phyloP scores from a whole-genome alignment of 2,888 invertebrate species.

The Campoplex capitator region DNA sequence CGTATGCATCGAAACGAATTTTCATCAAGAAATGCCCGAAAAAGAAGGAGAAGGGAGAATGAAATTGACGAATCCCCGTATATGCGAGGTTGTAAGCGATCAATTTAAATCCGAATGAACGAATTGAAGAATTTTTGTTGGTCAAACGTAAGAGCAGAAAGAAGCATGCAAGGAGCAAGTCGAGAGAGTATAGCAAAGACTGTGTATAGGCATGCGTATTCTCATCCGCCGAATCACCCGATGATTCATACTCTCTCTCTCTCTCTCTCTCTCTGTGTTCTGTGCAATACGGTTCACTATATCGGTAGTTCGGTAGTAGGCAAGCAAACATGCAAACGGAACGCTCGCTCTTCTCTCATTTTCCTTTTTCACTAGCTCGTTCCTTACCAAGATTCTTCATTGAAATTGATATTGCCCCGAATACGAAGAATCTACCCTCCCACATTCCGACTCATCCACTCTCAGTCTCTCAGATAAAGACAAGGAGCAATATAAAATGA shows the following conservation, averaged over 20 bases:
- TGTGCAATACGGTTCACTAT: slow-evolving; percentile 7
- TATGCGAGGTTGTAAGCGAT: too few relatives aligned
- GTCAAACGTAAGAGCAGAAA: too few relatives aligned
- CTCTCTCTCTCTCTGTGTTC: too few relatives aligned
- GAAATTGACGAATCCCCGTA: too few relatives aligned
- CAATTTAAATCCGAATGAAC: too few relatives aligned
- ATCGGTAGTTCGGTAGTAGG: not conserved
- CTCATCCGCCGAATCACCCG: slow-evolving; percentile 47
- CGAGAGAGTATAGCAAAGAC: slow-evolving; percentile 11
- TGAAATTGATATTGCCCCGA: slow-evolving; percentile 26
- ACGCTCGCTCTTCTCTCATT: not conserved
- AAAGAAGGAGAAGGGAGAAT: too few relatives aligned
- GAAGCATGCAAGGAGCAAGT: too few relatives aligned
- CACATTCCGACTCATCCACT: slow-evolving; percentile 36
- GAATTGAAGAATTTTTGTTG: too few relatives aligned
- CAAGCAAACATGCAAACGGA: slow-evolving; percentile 3
- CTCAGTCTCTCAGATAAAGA: not conserved
- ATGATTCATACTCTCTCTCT: too few relatives aligned
- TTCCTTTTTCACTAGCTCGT: slow-evolving; percentile 19
- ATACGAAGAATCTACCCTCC: slow-evolving; percentile 55
- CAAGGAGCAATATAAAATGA: slow-evolving; percentile 7
- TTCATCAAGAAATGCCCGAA: too few relatives aligned
- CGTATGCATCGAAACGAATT: too few relatives aligned
- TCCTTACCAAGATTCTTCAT: slow-evolving; percentile 46
- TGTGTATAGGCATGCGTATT: slow-evolving; percentile 33